phyloP scores from a whole-genome alignment of 2,888 invertebrate species.

The Gortyna flavago region DNA sequence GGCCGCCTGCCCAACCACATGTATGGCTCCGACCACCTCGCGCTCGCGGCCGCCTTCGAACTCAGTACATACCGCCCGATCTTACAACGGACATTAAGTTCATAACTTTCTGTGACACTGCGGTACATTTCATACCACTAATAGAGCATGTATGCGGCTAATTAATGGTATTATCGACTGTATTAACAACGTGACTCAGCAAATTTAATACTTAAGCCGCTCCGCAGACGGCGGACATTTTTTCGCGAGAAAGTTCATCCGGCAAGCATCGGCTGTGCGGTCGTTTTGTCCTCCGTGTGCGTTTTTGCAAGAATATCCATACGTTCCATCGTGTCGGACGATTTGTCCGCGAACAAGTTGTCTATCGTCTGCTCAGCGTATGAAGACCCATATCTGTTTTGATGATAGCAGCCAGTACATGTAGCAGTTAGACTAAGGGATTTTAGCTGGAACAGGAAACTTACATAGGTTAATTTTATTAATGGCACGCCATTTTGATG shows the following conservation, averaged over 20 bases:
- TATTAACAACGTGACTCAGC: neutral
- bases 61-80: slow-evolving; percentile 74
- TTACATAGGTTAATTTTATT: no score
- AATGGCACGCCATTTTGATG: neutral
- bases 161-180: neutral
- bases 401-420: neutral
- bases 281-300: neutral
- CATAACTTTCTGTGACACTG: slow-evolving; percentile 3
- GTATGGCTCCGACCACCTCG: slow-evolving; percentile 96
- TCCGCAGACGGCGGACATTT: neutral
- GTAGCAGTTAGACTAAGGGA: neutral
- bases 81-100: slow-evolving; percentile 56
- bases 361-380: neutral
- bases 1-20: slow-evolving; percentile 93
- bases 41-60: slow-evolving; percentile 93
- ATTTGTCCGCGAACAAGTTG: neutral
- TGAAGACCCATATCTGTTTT: neutral
- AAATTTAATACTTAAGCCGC: neutral
- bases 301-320: no score
- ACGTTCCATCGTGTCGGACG: neutral
- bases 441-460: slow-evolving; percentile 1
- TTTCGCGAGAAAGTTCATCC: neutral
- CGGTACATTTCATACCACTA: neutral
- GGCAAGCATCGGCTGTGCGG: neutral
- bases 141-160: neutral